Percentiles rank a stretch among this genome's conserved stretches.
Conservation (phyloP, 2,797 vertebrate species). For the Emys orbicularis region DNA sequence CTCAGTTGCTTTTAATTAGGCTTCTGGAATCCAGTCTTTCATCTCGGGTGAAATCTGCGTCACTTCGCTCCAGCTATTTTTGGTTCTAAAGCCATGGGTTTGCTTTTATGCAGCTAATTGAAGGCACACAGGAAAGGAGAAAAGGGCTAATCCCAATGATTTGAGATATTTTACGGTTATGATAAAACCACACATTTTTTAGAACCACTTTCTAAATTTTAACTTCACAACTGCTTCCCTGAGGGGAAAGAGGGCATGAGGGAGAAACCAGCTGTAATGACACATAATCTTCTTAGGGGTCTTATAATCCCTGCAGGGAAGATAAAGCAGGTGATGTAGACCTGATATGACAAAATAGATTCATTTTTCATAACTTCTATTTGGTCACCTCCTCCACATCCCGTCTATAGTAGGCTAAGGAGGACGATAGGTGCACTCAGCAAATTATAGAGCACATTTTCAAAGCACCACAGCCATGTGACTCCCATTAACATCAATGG, state of each 20-base stretch:
- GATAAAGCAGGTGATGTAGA: slow-evolving; percentile 27
- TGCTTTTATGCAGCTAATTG: slow-evolving; percentile 86
- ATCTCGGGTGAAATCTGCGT: slow-evolving; percentile 85
- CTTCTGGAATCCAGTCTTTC: slow-evolving; percentile 92
- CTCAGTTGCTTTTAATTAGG: slow-evolving; percentile 94
- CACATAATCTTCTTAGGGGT: not conserved
- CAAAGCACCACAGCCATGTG: fast-evolving
- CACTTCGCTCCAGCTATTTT: slow-evolving; percentile 85
- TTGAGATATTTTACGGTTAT: slow-evolving; percentile 78
- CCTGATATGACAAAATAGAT: not conserved
- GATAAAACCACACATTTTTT: slow-evolving; percentile 81
- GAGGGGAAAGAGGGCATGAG: not conserved
- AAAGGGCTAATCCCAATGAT: slow-evolving; percentile 82
- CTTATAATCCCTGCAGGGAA: fast-evolving
- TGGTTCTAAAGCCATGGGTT: slow-evolving; percentile 83
- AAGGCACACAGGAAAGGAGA: slow-evolving; percentile 86
- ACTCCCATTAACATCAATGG: not conserved
- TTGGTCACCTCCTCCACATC: not conserved
- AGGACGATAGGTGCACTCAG: not conserved
- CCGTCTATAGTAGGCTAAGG: not conserved
- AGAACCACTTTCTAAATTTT: slow-evolving; percentile 75
- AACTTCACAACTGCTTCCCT: slow-evolving; percentile 61
- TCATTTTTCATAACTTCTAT: not conserved
- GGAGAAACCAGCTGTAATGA: not conserved
- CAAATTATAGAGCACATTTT: not conserved